phyloP scores from a whole-genome alignment of 2,113 vertebrate species.

The Tiliqua scincoides region DNA sequence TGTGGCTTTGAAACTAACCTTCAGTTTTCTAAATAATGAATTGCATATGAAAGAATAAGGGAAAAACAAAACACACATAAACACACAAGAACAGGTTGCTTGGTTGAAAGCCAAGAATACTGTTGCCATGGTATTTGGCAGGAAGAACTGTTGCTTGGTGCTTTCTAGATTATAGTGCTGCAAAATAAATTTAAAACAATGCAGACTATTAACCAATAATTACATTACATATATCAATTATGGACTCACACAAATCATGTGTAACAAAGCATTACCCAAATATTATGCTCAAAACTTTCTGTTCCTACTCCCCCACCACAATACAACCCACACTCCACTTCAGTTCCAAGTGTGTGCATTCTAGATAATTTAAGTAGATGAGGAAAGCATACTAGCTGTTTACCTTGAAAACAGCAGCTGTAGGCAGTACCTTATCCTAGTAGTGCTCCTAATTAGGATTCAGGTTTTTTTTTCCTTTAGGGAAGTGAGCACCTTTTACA shows the following conservation, averaged over 20 bases:
- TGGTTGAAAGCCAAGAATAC: background rate
- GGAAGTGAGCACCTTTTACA: background rate
- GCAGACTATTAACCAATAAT: rapidly evolving
- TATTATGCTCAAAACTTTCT: background rate
- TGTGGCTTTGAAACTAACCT: background rate
- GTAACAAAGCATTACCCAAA: background rate
- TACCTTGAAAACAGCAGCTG: background rate
- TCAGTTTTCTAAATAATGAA: background rate
- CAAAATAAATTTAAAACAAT: background rate
- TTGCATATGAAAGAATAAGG: background rate
- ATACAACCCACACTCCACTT: background rate
- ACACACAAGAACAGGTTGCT: slow-evolving; percentile 13
- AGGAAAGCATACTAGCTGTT: background rate
- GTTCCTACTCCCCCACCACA: background rate
- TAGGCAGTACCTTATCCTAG: background rate
- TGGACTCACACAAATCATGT: background rate
- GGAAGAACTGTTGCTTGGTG: background rate
- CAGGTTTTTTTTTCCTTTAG: background rate
- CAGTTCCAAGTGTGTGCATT: background rate
- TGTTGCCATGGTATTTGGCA: background rate
- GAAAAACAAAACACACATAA: background rate
- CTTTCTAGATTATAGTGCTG: background rate
- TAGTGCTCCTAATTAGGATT: background rate
- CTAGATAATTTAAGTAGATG: background rate
- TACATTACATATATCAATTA: background rate